Evolutionary conservation across 2,888 invertebrate species (phyloP).

Genomic region (Megamerina dolium): DNA sequence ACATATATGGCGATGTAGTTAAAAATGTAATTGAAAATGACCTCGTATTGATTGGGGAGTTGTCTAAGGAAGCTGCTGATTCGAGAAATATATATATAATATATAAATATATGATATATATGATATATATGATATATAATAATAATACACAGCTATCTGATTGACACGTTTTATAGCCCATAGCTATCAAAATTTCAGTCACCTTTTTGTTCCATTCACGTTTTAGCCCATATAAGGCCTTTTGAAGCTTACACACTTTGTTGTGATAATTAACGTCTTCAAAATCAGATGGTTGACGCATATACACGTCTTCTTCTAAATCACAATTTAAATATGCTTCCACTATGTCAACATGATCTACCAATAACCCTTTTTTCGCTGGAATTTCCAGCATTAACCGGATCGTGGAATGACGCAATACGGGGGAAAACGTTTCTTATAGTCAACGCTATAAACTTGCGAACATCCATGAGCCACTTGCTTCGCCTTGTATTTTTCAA

Average conservation of each 20-base stretch:
- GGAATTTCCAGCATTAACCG: slow-evolving; percentile 16
- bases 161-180: slow-evolving; percentile 8
- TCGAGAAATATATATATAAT: too few species aligned
- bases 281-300: slow-evolving; percentile 15
- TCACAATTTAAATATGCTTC: slow-evolving; percentile 17
- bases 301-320: slow-evolving; percentile 17
- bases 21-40: too few species aligned
- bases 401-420: slow-evolving; percentile 16
- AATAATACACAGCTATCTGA: slow-evolving; percentile 5
- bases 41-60: too few species aligned
- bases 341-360: slow-evolving; percentile 19
- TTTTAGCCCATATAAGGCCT: slow-evolving; percentile 14
- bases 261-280: slow-evolving; percentile 4
- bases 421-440: slow-evolving; percentile 21
- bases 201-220: slow-evolving; percentile 14
- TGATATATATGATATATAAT: too few species aligned
- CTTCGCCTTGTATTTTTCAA: slow-evolving; percentile 17
- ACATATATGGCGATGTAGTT: too few species aligned
- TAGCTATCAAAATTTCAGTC: slow-evolving; percentile 6
- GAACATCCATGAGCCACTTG: slow-evolving; percentile 16
- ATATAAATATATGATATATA: too few species aligned
- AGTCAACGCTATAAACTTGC: too few species aligned
- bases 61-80: too few species aligned
- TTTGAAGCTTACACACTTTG: slow-evolving; percentile 18
- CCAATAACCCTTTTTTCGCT: too few species aligned